Evolutionary conservation across 2,888 invertebrate genomes (phyloP).

Genomic region (Gryllus longicercus): DNA sequence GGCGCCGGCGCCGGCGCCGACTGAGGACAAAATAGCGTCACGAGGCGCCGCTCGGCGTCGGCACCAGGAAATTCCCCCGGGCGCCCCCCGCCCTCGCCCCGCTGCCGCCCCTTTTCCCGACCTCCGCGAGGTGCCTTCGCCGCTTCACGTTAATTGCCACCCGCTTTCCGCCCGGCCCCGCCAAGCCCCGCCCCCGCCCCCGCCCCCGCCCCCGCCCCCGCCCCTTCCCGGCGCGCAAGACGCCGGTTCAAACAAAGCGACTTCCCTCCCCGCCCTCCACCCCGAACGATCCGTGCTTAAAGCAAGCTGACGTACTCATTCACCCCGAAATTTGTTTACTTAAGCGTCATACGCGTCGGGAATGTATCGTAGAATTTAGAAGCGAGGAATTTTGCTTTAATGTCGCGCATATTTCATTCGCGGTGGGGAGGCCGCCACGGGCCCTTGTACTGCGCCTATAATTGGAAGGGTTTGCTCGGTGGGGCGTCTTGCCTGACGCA

Average conservation of each 20-base stretch:
- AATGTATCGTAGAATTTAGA: background rate
- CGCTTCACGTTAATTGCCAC: constrained; percentile 17
- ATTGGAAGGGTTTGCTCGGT: no score
- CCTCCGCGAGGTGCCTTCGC: background rate
- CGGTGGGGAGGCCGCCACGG: background rate
- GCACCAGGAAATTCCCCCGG: no score
- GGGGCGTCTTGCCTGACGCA: no score
- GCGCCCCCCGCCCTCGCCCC: no score
- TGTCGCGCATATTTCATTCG: background rate
- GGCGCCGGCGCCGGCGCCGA: no score
- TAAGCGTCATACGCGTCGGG: background rate
- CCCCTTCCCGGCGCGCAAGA: background rate
- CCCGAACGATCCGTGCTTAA: background rate
- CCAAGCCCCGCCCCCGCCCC: background rate
- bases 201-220: background rate
- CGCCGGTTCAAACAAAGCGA: background rate
- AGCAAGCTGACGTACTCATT: constrained; percentile 1
- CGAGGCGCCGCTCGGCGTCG: no score
- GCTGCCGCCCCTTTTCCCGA: no score
- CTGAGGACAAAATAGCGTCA: no score
- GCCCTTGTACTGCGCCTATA: background rate
- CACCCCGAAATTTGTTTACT: constrained; percentile 8
- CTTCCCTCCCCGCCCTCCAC: background rate
- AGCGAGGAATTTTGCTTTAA: background rate
- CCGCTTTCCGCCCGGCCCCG: background rate